Evolutionary conservation across 2,888 invertebrate species (phyloP).

Genomic region (Drosophila maculinotata): DNA sequence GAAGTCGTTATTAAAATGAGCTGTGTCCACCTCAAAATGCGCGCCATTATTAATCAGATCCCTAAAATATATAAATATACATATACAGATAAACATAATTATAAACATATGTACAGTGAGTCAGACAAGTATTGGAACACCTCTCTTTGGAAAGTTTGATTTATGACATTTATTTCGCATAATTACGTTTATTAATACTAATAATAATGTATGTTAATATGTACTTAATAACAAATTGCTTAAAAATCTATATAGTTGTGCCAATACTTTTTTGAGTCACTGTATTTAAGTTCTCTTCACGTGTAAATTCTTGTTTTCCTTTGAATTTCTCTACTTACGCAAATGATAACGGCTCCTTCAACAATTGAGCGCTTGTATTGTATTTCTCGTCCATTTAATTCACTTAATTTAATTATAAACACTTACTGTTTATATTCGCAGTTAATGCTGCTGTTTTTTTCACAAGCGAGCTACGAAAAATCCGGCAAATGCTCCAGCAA

Average conservation of each 20-base stretch:
- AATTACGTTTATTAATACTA: no score
- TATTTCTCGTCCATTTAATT: slow-evolving; percentile 31
- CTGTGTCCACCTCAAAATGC: slow-evolving; percentile 81
- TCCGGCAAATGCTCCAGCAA: background rate
- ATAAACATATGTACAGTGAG: no score
- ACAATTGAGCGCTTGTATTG: slow-evolving; percentile 29
- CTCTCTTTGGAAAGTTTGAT: no score
- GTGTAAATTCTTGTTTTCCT: background rate
- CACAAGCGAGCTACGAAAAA: background rate
- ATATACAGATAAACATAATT: no score
- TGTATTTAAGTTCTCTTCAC: no score
- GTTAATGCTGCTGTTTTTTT: background rate
- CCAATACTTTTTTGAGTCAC: no score
- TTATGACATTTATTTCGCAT: no score
- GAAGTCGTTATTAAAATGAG: slow-evolving; percentile 57
- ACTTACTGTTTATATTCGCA: background rate
- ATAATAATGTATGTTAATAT: no score
- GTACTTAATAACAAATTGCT: no score
- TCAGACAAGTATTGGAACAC: no score
- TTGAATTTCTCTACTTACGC: slow-evolving; percentile 36
- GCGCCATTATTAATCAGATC: slow-evolving; percentile 46
- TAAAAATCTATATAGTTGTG: no score
- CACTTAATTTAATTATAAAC: background rate
- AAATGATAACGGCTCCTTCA: slow-evolving; percentile 55
- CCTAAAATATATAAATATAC: slow-evolving; percentile 32